phyloP scores from a whole-genome alignment of 2,888 invertebrate species.

The Cryptocephalus moraei region DNA sequence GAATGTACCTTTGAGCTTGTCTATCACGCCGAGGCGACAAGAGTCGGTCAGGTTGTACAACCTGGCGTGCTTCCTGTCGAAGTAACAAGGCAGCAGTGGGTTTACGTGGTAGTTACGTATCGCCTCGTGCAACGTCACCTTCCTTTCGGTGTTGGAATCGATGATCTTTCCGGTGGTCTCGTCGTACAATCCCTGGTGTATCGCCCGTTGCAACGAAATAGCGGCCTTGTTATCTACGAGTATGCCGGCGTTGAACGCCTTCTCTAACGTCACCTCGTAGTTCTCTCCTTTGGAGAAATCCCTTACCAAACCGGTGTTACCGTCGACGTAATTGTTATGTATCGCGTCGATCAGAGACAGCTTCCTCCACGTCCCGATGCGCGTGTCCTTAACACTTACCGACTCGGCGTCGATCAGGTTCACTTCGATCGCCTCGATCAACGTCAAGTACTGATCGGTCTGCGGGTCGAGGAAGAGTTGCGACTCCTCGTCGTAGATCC shows the following conservation, averaged over 20 bases:
- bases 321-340: slow-evolving; percentile 63
- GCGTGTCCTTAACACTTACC: slow-evolving; percentile 69
- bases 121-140: slow-evolving; percentile 75
- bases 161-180: slow-evolving; percentile 70
- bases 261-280: slow-evolving; percentile 58
- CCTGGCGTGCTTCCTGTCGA: slow-evolving; percentile 63
- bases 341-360: slow-evolving; percentile 71
- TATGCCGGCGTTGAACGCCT: slow-evolving; percentile 71
- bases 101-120: slow-evolving; percentile 72
- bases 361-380: slow-evolving; percentile 65
- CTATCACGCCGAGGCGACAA: slow-evolving; percentile 69
- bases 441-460: slow-evolving; percentile 63
- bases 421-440: slow-evolving; percentile 72
- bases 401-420: slow-evolving; percentile 77
- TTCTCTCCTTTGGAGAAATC: slow-evolving; percentile 53
- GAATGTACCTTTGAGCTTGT: slow-evolving; percentile 69
- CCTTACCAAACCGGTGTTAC: slow-evolving; percentile 58
- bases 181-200: slow-evolving; percentile 79
- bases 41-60: slow-evolving; percentile 68
- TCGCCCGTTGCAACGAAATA: slow-evolving; percentile 71
- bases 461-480: slow-evolving; percentile 77
- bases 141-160: slow-evolving; percentile 68
- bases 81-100: slow-evolving; percentile 71
- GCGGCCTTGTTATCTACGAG: slow-evolving; percentile 73
- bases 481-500: slow-evolving; percentile 66